Evolutionary conservation across 2,113 vertebrate genomes (phyloP).

Genomic region (Neolamprologus variostigma): DNA sequence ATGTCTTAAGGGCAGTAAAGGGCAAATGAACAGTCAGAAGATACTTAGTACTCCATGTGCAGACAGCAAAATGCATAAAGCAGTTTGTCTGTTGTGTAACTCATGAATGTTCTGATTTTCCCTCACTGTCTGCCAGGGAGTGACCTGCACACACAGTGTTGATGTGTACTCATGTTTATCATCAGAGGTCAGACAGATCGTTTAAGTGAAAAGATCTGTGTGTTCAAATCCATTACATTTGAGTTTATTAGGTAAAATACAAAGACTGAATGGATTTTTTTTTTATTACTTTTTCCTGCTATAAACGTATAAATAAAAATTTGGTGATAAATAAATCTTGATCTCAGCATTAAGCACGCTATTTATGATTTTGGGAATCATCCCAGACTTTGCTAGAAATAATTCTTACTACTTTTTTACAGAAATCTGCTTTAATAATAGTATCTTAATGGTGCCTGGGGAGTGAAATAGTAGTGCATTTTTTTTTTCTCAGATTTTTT

Average conservation of each 20-base stretch:
- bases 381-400: neutral
- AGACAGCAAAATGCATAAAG: neutral
- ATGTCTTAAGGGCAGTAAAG: neutral
- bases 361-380: neutral
- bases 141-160: neutral
- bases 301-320: neutral
- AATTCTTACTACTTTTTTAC: neutral
- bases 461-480: neutral
- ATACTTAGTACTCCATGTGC: neutral
- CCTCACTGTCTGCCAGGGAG: neutral
- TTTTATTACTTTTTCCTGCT: neutral
- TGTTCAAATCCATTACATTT: neutral
- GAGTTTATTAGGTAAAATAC: neutral
- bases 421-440: neutral
- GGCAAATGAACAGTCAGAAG: neutral
- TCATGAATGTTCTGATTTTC: neutral
- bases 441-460: neutral
- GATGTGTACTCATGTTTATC: neutral
- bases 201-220: neutral
- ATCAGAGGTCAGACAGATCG: neutral
- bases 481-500: neutral
- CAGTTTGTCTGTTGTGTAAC: neutral
- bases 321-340: neutral
- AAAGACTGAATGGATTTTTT: neutral
- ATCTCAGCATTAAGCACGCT: neutral